A percentile compares a stretch with the other conserved stretches of the same genome.
These are phyloP conservation scores for Schizothorax lantsangensis DNA, from an alignment of 2,797 vertebrate genomes.

Conservation along the genomic window DNA sequence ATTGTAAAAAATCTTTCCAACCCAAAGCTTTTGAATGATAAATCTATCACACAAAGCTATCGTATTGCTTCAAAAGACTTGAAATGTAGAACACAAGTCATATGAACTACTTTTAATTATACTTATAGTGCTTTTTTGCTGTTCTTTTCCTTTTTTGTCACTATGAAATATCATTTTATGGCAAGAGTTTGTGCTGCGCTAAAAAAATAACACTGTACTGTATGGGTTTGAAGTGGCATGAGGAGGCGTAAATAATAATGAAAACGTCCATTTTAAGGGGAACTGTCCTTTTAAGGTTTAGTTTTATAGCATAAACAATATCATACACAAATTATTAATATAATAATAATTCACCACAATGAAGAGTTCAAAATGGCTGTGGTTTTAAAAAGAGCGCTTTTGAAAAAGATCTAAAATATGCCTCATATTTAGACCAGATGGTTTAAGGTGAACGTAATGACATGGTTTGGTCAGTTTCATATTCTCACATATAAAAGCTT, in stretches of 20 bases:
- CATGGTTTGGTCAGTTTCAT: conserved; percentile 49
- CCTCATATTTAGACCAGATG: conserved; percentile 44
- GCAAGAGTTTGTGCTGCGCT: not conserved
- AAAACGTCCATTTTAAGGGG: not conserved
- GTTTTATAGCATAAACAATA: conserved; percentile 2
- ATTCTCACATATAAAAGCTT: conserved; percentile 38
- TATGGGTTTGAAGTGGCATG: not conserved
- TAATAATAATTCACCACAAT: conserved; percentile 10
- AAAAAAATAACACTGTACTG: not conserved
- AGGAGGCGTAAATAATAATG: not conserved
- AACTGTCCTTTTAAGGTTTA: not conserved
- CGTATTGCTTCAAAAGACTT: not conserved
- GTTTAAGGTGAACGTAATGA: conserved; percentile 46
- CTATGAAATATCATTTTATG: not conserved
- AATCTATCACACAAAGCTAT: not conserved
- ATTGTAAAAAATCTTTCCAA: no score
- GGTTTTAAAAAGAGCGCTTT: conserved; percentile 7
- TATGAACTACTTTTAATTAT: not conserved
- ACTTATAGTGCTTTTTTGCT: not conserved
- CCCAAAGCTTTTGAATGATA: no score
- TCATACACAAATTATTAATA: conserved; percentile 13
- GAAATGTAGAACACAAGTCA: not conserved
- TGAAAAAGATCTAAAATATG: conserved; percentile 11
- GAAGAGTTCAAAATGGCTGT: conserved; percentile 12
- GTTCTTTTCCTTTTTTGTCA: not conserved